A percentile compares a stretch with the other conserved stretches of the same genome.
phyloP scores from a whole-genome alignment of 2,888 invertebrate species.

The Epistrophe eligans region DNA sequence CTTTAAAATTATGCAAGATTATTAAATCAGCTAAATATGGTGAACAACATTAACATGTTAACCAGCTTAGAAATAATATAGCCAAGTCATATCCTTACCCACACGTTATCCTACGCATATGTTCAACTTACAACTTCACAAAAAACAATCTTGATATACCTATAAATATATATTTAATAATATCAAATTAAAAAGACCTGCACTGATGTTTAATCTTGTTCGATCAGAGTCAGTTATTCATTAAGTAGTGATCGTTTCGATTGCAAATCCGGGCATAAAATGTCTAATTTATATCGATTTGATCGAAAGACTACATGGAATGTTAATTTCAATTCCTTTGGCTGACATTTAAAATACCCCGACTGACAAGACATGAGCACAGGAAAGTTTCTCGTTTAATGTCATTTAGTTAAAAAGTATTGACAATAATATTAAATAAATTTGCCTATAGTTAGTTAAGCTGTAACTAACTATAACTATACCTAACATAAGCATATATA shows the following conservation, averaged over 20 bases:
- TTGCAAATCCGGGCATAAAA: conserved; percentile 56
- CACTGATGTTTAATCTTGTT: conserved; percentile 15
- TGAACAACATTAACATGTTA: neutral
- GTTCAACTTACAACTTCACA: neutral
- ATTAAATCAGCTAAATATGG: neutral
- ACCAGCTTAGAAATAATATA: neutral
- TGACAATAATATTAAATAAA: conserved; percentile 6
- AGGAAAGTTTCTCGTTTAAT: neutral
- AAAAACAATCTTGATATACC: neutral
- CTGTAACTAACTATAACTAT: neutral
- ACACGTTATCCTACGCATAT: conserved; percentile 8
- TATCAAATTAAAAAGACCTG: neutral
- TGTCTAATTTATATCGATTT: conserved; percentile 48
- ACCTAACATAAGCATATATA: too few species aligned
- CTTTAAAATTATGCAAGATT: too few species aligned
- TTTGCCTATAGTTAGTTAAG: conserved; percentile 18
- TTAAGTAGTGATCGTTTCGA: conserved; percentile 39
- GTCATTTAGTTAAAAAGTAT: conserved; percentile 1
- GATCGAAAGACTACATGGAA: conserved; percentile 26
- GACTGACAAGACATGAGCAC: neutral
- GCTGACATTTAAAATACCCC: neutral
- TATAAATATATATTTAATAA: conserved; percentile 22
- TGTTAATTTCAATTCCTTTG: neutral
- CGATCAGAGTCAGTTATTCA: conserved; percentile 38
- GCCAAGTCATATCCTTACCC: conserved; percentile 1